Conservation (phyloP, 2,888 invertebrate genomes). For the Notocelia uddmanniana region DNA sequence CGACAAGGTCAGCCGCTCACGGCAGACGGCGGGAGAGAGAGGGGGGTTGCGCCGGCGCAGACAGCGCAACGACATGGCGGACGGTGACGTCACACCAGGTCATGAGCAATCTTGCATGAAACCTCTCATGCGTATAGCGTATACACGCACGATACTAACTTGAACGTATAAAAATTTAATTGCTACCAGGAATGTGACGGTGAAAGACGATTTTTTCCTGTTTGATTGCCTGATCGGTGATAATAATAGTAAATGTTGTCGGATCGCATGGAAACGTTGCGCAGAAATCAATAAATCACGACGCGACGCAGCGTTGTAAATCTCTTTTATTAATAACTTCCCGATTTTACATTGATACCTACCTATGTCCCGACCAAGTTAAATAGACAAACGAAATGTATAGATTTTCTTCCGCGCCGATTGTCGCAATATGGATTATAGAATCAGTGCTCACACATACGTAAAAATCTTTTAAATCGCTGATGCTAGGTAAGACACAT, state of each 20-base stretch:
- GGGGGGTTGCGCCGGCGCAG: conserved; percentile 71
- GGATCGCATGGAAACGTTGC: conserved; percentile 15
- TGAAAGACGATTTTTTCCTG: conserved; percentile 48
- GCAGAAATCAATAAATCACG: conserved; percentile 24
- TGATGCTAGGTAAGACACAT: too few relatives aligned
- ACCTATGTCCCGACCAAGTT: too few relatives aligned
- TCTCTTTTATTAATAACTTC: conserved; percentile 20
- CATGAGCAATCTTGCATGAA: conserved; percentile 70
- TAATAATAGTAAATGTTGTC: conserved; percentile 30
- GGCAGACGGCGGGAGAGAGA: conserved; percentile 71
- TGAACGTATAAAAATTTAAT: conserved; percentile 60
- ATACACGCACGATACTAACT: conserved; percentile 66
- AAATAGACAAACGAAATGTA: too few relatives aligned
- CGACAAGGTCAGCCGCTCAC: conserved; percentile 83
- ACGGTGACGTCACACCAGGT: conserved; percentile 77
- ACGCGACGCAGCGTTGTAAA: conserved; percentile 1
- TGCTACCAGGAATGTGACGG: conserved; percentile 52
- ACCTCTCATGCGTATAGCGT: conserved; percentile 79
- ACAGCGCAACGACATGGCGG: conserved; percentile 77
- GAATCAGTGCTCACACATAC: too few relatives aligned
- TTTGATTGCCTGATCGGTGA: conserved; percentile 29
- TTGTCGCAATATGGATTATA: too few relatives aligned
- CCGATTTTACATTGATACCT: conserved; percentile 17
- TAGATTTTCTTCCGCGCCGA: too few relatives aligned
- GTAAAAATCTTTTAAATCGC: too few relatives aligned